Percentiles rank a stretch among this genome's conserved stretches.
Evolutionary conservation across 2,113 vertebrate species (phyloP).

Genomic region (Phasianus colchicus): DNA sequence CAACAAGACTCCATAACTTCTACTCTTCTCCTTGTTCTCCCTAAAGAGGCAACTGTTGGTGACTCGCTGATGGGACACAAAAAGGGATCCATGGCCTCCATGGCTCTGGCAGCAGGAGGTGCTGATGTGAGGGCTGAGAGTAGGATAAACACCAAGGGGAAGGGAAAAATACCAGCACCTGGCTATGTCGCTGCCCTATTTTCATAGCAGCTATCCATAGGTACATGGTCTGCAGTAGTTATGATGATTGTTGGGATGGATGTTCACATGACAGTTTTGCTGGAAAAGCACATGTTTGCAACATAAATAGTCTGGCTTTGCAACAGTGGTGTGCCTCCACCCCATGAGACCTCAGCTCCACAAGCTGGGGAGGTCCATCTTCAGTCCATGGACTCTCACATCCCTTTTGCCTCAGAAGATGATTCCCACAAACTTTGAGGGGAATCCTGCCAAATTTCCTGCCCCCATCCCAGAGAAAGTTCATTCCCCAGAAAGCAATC

Average conservation of each 20-base stretch:
- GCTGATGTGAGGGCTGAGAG: neutral
- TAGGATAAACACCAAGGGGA: neutral
- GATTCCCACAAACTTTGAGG: neutral
- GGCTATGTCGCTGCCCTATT: neutral
- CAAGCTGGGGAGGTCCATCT: neutral
- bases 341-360: neutral
- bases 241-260: neutral
- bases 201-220: neutral
- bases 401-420: neutral
- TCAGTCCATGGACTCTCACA: neutral
- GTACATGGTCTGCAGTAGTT: neutral
- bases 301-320: neutral
- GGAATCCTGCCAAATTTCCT: conserved; percentile 1
- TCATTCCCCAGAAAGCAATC: neutral
- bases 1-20: neutral
- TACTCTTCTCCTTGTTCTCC: neutral
- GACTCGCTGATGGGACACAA: neutral
- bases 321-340: neutral
- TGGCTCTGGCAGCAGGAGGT: neutral
- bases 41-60: neutral
- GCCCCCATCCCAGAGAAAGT: neutral
- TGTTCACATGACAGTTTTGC: neutral
- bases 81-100: fast-evolving
- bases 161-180: fast-evolving
- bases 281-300: neutral